phyloP scores from a whole-genome alignment of 1,140 invertebrate genomes.

The Sinella curviseta region DNA sequence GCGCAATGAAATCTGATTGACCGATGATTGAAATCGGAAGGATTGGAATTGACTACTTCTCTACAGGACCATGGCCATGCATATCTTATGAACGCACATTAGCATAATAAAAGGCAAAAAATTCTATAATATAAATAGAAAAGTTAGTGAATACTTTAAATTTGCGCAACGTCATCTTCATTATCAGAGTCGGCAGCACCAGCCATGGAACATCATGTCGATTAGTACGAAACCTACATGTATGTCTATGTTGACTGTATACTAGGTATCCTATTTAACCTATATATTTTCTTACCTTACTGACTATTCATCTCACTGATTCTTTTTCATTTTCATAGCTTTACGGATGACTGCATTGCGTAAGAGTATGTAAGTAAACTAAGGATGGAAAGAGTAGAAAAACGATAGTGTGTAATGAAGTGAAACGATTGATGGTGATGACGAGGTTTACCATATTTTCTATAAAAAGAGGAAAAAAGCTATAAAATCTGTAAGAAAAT shows the following conservation, averaged over 20 bases:
- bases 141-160: too few species aligned
- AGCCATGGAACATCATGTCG: too few species aligned
- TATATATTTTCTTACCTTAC: not conserved
- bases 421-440: not conserved
- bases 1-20: not conserved
- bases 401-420: not conserved
- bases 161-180: too few species aligned
- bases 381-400: not conserved
- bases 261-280: too few species aligned
- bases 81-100: too few species aligned
- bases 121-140: too few species aligned
- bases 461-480: too few species aligned
- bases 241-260: too few species aligned
- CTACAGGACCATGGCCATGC: too few species aligned
- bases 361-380: not conserved
- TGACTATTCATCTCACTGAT: not conserved
- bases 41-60: not conserved
- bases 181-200: too few species aligned
- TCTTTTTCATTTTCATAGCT: not conserved
- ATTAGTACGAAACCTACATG: too few species aligned
- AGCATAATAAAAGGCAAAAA: not conserved
- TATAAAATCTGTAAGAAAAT: not conserved
- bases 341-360: constrained; percentile 4
- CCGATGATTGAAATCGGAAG: not conserved
- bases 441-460: not conserved